Base-by-base conservation (phyloP, 2,888 invertebrate species). In the Stenolophus ochropezus region DNA sequence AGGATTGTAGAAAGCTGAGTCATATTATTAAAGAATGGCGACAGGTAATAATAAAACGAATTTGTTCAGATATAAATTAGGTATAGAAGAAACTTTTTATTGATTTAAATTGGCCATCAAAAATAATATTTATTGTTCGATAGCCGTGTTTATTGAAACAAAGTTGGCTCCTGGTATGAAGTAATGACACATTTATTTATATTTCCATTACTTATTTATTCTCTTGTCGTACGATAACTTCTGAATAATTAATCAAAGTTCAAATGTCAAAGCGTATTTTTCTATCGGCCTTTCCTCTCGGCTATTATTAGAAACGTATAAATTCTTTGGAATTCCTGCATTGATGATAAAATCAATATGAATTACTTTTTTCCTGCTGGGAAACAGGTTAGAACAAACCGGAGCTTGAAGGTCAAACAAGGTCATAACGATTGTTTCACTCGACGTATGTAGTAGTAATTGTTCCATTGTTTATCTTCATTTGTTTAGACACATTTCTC, bases 401-500 rank as follows among this genome's bases (percentile, higher is more conserved):
- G 20, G 16, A n/a, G 14, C 25, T 49, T 47, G 33, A 73, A 74
- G 74, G 74, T 74, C 74, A 74, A 14, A 8, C 74, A 74, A 74
- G 74, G 74, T 74, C 51, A 74, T 51, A 74, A 23, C 61, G 14
- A 61, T 51, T 51, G n/a, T 16, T 47, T 74, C 21, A 71, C 21
- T 51, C 18, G 20, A 74, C 74, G 27, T 8, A 51, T 51, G 25
- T 74, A 74, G 25, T 74, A 74, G 47, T 74, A 74, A 27, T 33
- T n/a, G 47, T 21, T 18, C 27, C 18, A 71, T 47, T 47, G 49
- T 61, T 61, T 61, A 25, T 61, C 14, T 61, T 5, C 20, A 0
- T 56, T 56, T 5, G 14, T n/a, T 25, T 61, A 61, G 14, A 25
- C 4, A 61, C 23, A 74, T 74, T 74, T 49, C 74, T 74, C 23